Evolutionary conservation across 2,797 vertebrate species (phyloP).

Genomic region (Allobates femoralis): DNA sequence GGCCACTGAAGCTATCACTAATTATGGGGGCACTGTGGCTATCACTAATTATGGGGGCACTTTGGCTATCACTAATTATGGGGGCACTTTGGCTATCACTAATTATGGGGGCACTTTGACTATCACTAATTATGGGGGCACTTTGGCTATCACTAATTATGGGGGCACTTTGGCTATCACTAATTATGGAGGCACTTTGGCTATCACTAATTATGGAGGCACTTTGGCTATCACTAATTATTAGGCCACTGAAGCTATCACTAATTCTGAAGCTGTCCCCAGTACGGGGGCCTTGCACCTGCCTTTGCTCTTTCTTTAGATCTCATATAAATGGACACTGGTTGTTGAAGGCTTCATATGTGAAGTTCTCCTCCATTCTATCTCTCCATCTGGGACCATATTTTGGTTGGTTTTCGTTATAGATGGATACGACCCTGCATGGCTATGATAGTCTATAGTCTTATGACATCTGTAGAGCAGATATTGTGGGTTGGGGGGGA

Average conservation of each 20-base stretch:
- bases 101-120: too few species aligned
- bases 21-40: background rate
- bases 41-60: background rate
- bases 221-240: background rate
- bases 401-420: background rate
- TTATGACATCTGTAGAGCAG: slow-evolving; percentile 24
- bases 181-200: background rate
- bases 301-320: background rate
- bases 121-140: too few species aligned
- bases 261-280: background rate
- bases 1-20: background rate
- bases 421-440: background rate
- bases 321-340: background rate
- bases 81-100: too few species aligned
- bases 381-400: background rate
- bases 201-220: background rate
- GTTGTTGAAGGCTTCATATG: too few species aligned
- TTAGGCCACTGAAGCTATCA: background rate
- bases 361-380: background rate
- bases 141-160: background rate
- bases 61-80: too few species aligned
- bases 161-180: background rate
- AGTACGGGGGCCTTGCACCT: background rate
- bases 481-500: slow-evolving; percentile 14
- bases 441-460: background rate